These are phyloP conservation scores for Chrysaora quinquecirrha DNA, from an alignment of 30 jellyfish, hydroid and myxozoan genomes.

Conservation along the genomic window DNA sequence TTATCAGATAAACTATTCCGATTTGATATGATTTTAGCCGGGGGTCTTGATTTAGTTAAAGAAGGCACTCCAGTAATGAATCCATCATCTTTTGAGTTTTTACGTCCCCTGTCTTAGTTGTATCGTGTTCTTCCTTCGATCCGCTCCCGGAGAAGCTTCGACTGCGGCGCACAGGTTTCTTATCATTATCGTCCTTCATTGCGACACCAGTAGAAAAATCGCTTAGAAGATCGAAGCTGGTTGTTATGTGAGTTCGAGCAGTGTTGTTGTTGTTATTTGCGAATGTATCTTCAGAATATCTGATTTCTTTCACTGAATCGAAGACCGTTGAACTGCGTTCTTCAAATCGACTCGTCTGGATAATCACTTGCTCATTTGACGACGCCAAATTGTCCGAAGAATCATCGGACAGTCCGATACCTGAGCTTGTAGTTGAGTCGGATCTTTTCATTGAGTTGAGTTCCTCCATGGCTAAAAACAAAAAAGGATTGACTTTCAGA, in stretches of 20 bases:
- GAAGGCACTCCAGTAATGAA: slow-evolving; percentile 67
- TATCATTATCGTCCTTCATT: slow-evolving; percentile 10
- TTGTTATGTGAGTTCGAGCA: slow-evolving; percentile 73
- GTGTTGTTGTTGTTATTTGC: slow-evolving; percentile 26
- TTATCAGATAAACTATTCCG: slow-evolving; percentile 10
- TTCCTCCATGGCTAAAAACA: background rate
- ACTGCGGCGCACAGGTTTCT: slow-evolving; percentile 66
- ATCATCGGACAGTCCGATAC: slow-evolving; percentile 73
- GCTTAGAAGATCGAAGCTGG: slow-evolving; percentile 59
- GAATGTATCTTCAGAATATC: slow-evolving; percentile 55
- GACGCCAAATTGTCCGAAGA: slow-evolving; percentile 64
- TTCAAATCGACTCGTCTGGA: slow-evolving; percentile 82
- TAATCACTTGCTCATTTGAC: slow-evolving; percentile 64
- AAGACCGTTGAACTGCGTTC: slow-evolving; percentile 56
- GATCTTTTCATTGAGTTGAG: slow-evolving; percentile 41
- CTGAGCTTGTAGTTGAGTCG: slow-evolving; percentile 71
- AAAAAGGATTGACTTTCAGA: background rate
- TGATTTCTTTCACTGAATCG: slow-evolving; percentile 80
- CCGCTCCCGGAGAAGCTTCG: slow-evolving; percentile 74
- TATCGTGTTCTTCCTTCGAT: slow-evolving; percentile 43
- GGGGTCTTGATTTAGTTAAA: slow-evolving; percentile 62
- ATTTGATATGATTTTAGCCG: slow-evolving; percentile 51
- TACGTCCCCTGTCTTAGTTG: slow-evolving; percentile 36
- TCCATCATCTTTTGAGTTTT: slow-evolving; percentile 63
- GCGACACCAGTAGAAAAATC: slow-evolving; percentile 45